Evolutionary conservation across 2,888 invertebrate genomes (phyloP).

Genomic region (Mycalesis mineus): DNA sequence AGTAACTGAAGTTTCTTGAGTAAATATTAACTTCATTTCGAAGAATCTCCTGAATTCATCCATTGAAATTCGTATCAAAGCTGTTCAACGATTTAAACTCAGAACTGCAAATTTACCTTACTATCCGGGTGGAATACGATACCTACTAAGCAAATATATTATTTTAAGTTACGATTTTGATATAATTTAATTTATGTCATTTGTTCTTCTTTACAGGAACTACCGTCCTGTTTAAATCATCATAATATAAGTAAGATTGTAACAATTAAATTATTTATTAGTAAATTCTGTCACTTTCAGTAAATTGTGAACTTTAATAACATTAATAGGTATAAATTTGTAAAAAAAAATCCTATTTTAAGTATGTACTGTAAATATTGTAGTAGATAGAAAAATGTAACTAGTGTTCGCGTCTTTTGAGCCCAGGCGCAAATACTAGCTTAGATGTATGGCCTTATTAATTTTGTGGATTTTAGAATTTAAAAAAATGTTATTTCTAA

Average conservation of each 20-base stretch:
- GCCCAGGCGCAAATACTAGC: slow-evolving; percentile 63
- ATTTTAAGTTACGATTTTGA: neutral
- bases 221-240: slow-evolving; percentile 16
- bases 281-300: neutral
- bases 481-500: neutral
- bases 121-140: too few species aligned
- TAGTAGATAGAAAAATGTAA: slow-evolving; percentile 1
- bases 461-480: neutral
- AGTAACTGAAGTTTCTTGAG: too few species aligned
- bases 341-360: neutral
- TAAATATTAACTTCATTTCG: too few species aligned
- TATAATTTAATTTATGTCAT: neutral
- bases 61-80: too few species aligned
- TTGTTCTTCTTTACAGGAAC: slow-evolving; percentile 18
- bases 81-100: too few species aligned
- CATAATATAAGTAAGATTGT: neutral
- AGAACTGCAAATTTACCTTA: too few species aligned
- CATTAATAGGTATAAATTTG: neutral
- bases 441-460: neutral
- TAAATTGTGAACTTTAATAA: neutral
- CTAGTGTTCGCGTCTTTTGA: slow-evolving; percentile 66
- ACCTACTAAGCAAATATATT: too few species aligned
- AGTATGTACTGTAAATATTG: neutral
- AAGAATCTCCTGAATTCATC: too few species aligned
- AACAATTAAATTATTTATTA: neutral